Base-by-base conservation (phyloP, 2,888 invertebrate genomes). In the Tachystola acroxantha region DNA sequence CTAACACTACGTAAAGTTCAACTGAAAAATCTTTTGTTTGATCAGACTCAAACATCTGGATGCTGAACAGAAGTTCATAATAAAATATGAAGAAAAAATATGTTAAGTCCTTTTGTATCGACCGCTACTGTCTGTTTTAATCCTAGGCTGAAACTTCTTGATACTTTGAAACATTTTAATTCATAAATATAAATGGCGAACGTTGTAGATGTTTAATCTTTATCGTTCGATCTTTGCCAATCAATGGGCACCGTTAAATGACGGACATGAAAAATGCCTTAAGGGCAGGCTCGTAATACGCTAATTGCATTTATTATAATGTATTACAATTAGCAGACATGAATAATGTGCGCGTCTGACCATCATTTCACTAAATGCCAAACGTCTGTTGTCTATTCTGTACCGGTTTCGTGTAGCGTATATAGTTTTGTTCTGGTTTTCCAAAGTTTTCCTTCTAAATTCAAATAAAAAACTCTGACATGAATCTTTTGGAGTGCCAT, bases 41-140 rank as follows among this genome's bases (percentile, higher is more conserved):
- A 85, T 82, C 82, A 75, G 64, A 73, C 64, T 74, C 62, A 71
- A 78, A 82, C 85, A 84, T 85, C 85, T 85, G 85, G 86, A 84
- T 76, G 75, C 69, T 78, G 76, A 79, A 76, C 84, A 86, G 84
- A 80, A 85, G 82, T 85, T 86, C 84, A 86, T 86, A 84, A 84
- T 84, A 84, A 84, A 82, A 81, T 81, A 84, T 80, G 72, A 79
- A 72, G 78, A 85, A 85, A 81, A 86, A 84, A 82, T 82, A 77
- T 74, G 77, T 74, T 80, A 84, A 85, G 82, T 85, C 86, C 81
- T 82, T 81, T 85, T 84, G 86, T 84, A 84, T 79, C 75, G 77
- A 74, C 78, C 71, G 81, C 70, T 68, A 66, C 66, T 74, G 64
- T 76, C 66, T 77, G 68, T 65, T 48, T 44, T 54, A 37, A 53